Conservation (phyloP, 2,797 vertebrate species). For the Tangara arthus region DNA sequence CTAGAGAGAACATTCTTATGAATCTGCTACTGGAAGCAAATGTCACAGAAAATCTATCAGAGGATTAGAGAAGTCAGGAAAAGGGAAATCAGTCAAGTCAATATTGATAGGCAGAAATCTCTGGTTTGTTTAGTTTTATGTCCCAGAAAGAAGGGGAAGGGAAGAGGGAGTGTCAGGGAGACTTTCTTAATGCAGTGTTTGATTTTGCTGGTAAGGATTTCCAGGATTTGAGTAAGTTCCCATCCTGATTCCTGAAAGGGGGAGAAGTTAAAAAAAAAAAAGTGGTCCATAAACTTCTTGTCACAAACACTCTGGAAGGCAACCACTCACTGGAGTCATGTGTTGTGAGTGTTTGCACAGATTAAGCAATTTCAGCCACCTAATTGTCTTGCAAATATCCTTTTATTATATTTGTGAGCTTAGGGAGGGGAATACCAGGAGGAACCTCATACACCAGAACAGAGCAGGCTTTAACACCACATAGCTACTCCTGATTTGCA, state of each 20-base stretch:
- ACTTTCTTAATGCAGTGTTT: neutral
- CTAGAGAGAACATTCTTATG: neutral
- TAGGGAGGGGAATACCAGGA: neutral
- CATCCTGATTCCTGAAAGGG: neutral
- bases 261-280: neutral
- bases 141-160: constrained; percentile 4
- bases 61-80: constrained; percentile 57
- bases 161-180: neutral
- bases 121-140: constrained; percentile 12
- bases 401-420: neutral
- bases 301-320: constrained; percentile 11
- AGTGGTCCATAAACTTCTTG: neutral
- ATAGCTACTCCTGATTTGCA: neutral
- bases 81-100: constrained; percentile 47
- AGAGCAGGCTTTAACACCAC: neutral
- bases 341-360: neutral
- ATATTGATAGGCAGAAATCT: constrained; percentile 48
- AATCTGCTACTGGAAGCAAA: constrained; percentile 43
- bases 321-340: neutral
- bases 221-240: constrained; percentile 16
- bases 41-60: constrained; percentile 41
- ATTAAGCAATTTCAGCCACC: neutral
- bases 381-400: neutral
- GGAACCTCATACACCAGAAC: neutral
- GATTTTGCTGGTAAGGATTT: neutral